A percentile compares a stretch with the other conserved stretches of the same genome.
Conservation (phyloP, 2,888 invertebrate species). For the Philereme transversata region DNA sequence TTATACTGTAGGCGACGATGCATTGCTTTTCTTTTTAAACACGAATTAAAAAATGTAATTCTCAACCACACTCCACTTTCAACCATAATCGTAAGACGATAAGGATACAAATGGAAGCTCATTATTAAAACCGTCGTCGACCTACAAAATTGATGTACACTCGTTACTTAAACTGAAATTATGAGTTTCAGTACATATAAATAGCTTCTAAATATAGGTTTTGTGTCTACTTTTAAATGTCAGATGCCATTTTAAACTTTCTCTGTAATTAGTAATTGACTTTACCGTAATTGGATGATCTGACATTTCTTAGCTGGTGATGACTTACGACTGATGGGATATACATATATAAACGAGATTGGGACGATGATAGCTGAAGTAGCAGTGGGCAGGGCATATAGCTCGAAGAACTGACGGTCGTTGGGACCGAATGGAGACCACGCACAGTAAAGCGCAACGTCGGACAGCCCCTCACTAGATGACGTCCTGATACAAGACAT, state of each 20-base stretch:
- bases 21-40: conserved; percentile 56
- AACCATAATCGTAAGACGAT: conserved; percentile 26
- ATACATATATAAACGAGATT: no score
- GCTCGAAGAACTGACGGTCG: no score
- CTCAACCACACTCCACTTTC: conserved; percentile 33
- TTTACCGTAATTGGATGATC: background rate
- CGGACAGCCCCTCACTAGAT: no score
- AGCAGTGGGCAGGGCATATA: no score
- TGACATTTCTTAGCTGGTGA: background rate
- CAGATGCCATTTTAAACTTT: conserved; percentile 19
- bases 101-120: conserved; percentile 7
- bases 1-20: conserved; percentile 51
- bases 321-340: no score
- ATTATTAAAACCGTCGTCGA: conserved; percentile 23
- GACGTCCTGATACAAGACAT: no score
- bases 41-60: conserved; percentile 47
- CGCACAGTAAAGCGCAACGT: no score
- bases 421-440: no score
- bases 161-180: conserved; percentile 40
- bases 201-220: conserved; percentile 37
- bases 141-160: conserved; percentile 38
- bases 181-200: conserved; percentile 39
- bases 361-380: no score
- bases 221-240: conserved; percentile 32
- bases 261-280: conserved; percentile 11